These are phyloP conservation scores for Puntigrus tetrazona DNA, from an alignment of 2,113 vertebrate genomes.

Conservation along the genomic window DNA sequence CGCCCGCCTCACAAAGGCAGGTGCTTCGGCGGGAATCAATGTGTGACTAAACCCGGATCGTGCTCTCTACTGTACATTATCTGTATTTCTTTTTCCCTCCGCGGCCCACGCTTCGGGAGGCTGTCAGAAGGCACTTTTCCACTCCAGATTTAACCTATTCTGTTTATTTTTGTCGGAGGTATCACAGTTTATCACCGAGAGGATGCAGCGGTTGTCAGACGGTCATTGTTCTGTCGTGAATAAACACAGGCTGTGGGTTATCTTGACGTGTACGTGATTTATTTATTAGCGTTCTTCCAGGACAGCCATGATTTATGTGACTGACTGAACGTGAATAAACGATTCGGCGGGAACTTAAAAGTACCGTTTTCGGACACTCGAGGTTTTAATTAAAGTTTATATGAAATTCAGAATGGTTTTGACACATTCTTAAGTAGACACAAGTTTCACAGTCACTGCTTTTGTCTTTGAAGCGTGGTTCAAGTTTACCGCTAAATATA, in stretches of 20 bases:
- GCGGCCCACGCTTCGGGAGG: background rate
- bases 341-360: too few species aligned
- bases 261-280: background rate
- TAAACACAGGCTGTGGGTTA: constrained; percentile 27
- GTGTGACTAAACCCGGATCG: background rate
- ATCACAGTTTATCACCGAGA: constrained; percentile 8
- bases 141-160: background rate
- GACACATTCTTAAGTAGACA: too few species aligned
- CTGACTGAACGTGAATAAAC: too few species aligned
- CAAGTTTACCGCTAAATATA: too few species aligned
- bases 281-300: background rate
- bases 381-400: too few species aligned
- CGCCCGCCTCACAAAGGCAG: background rate
- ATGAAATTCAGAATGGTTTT: too few species aligned
- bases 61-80: background rate
- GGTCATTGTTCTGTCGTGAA: constrained; percentile 31
- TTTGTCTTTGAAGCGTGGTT: background rate
- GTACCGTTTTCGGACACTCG: too few species aligned
- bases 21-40: constrained; percentile 20
- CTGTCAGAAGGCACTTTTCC: background rate
- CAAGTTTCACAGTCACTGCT: background rate
- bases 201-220: background rate
- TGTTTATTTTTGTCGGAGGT: constrained; percentile 17
- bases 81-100: background rate
- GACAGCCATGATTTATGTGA: too few species aligned